Evolutionary conservation across 1,140 invertebrate species (phyloP).

Genomic region (Acromyrmex echinatior): DNA sequence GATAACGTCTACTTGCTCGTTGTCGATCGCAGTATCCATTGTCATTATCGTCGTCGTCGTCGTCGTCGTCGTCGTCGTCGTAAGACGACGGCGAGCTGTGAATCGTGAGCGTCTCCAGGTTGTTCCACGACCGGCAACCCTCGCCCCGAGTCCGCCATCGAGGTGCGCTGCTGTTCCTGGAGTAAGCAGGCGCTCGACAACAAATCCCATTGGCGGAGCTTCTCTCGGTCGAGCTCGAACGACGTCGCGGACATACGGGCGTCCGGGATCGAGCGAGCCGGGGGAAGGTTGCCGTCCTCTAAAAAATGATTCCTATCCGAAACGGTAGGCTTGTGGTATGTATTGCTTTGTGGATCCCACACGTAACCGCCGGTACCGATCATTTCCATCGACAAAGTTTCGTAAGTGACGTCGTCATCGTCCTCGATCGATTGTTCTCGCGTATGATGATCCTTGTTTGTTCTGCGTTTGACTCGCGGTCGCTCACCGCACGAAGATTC

Average conservation of each 20-base stretch:
- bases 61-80: conserved; percentile 25
- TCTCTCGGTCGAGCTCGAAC: conserved; percentile 94
- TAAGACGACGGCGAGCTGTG: conserved; percentile 31
- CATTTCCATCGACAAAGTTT: conserved; percentile 80
- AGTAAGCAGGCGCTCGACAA: conserved; percentile 91
- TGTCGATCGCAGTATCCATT: conserved; percentile 39
- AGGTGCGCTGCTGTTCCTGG: conserved; percentile 84
- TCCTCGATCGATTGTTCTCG: conserved; percentile 55
- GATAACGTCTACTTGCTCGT: conserved; percentile 41
- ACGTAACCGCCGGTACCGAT: conserved; percentile 83
- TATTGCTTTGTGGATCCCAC: conserved; percentile 85
- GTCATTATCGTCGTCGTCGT: conserved; percentile 23
- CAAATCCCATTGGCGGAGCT: conserved; percentile 94
- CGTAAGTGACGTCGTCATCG: conserved; percentile 79
- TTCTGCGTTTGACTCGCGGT: conserved; percentile 66
- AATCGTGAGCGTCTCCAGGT: conserved; percentile 63
- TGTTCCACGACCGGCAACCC: conserved; percentile 78
- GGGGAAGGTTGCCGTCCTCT: conserved; percentile 87
- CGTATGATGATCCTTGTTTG: conserved; percentile 73
- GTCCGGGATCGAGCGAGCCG: conserved; percentile 68
- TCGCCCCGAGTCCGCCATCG: conserved; percentile 83
- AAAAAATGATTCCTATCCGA: conserved; percentile 85
- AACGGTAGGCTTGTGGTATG: conserved; percentile 72
- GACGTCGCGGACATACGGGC: conserved; percentile 78
- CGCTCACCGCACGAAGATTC: conserved; percentile 61